Base-by-base conservation (phyloP, 2,113 vertebrate species). In the Brachyhypopomus occidentalis region DNA sequence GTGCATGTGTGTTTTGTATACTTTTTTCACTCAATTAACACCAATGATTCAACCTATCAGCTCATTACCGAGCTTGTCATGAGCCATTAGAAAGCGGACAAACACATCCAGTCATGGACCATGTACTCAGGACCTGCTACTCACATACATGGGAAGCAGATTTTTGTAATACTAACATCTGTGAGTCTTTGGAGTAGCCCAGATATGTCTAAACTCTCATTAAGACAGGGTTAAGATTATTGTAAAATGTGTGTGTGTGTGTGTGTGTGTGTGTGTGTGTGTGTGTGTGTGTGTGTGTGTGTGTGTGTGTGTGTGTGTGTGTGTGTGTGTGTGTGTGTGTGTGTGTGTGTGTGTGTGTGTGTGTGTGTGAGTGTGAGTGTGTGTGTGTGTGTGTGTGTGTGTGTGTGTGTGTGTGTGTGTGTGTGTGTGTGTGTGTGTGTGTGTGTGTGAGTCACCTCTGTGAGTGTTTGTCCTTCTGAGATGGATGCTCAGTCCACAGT, bases 381-480 rank as follows among this genome's bases (percentile, higher is more conserved):
- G 25, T 38, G 59, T 59, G 12, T 62, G 27, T 79, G 30, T 60
- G 60, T 27, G 27, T 82, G 80, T 67, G 76, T 73, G 9, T 9
- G 41, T 7, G 5, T 9, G 9, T 41, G 41, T 27, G 16, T 7
- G 6, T 22, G 8, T 41, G 56, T 77, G 12, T 41, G 2, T 56
- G 6, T 81, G 62, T 34, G 5, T 45, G 19, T 41, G 5, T 23
- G 17, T 20, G 1, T n/a, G 27, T 27, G 48, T 52, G 14, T 64
- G 30, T 79, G 34, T 62, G 48, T 30, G 23, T 83, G 80, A 77
- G 72, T 73, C 69, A 82, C 75, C 45, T 52, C 80, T 63, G 41
- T 83, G 77, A 80, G 77, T 85, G 77, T 76, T 82, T 72, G 64
- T 79, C 72, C 60, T 83, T 79, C 77, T 85, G 81, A 83, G 52